Evolutionary conservation across 1,140 invertebrate species (phyloP), one percentile per base, ranked within the genome.

Genomic region (Ctenoplectra terminalis): DNA sequence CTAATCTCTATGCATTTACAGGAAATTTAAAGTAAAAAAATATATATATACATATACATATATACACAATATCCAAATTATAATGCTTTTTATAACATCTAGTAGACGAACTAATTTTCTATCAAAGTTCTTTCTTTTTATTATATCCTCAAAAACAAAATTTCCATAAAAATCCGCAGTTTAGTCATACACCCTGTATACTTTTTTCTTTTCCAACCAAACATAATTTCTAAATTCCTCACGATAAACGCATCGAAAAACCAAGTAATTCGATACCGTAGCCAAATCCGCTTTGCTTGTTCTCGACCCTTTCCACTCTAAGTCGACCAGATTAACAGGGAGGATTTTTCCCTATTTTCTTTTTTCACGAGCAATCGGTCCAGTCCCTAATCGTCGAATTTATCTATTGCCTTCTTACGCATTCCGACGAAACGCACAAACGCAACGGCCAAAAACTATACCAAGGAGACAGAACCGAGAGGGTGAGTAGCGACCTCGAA

Each of bases 341-440:
- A 50, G n/a, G n/a, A 48, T 26, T 67, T 34, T 58, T 37, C 34
- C 64, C 20, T 29, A 13, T 81, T 20, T 67, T n/a, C 70, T 5
- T 48, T 48, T 82, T 82, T 77, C 67, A 82, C 63, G 73, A 75
- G 46, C 83, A 34, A 69, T 71, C 61, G 56, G 34, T 64, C 56
- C 67, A 56, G 29, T 52, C 48, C 31, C 37, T 9, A 77, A 43
- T 78, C 46, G 46, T 74, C 50, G 61, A 83, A 73, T 81, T 82
- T 48, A 9, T 79, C 75, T 46, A 34, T 15, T 15, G 34, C n/a
- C 4, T 58, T 26, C 54, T 34, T 71, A 23, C 48, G 26, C 4
- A 13, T 29, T 50, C 50, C 8, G 11, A 46, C 11, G 13, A 67
- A 48, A 26, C 70, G 52, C 7, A 37, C 11, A 20, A 52, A 71